Evolutionary conservation across 2,888 invertebrate genomes (phyloP).

Genomic region (Amphimallon solstitiale): DNA sequence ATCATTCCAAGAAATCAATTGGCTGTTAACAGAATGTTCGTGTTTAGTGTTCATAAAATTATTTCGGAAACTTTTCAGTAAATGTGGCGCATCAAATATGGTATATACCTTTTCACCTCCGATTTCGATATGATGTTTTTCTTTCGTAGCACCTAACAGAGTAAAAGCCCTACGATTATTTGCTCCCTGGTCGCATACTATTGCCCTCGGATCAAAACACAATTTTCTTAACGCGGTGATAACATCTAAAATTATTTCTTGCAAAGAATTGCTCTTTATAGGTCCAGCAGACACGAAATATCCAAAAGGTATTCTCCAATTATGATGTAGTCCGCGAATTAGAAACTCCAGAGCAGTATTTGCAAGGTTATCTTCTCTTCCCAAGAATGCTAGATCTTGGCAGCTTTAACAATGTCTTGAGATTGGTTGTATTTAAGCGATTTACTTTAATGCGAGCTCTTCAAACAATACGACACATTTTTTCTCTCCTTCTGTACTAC

Average conservation of each 20-base stretch:
- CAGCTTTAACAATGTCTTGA: constrained; percentile 39
- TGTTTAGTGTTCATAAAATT: constrained; percentile 32
- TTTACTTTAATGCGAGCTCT: constrained; percentile 45
- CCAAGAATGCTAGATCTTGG: constrained; percentile 28
- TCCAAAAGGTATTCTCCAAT: constrained; percentile 44
- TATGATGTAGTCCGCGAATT: constrained; percentile 39
- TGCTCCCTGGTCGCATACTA: constrained; percentile 46
- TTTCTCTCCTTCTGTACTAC: constrained; percentile 37
- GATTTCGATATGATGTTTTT: constrained; percentile 33
- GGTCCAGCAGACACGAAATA: constrained; percentile 41
- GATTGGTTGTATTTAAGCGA: constrained; percentile 33
- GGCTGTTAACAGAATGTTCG: constrained; percentile 31
- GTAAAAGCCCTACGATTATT: constrained; percentile 39
- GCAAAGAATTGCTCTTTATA: constrained; percentile 33
- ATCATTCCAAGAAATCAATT: constrained; percentile 38
- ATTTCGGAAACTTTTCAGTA: constrained; percentile 41
- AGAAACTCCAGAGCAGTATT: constrained; percentile 41
- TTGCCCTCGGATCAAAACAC: constrained; percentile 33
- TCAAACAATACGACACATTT: constrained; percentile 45
- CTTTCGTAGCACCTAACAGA: constrained; percentile 34
- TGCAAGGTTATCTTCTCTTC: constrained; percentile 31
- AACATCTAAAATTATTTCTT: constrained; percentile 32
- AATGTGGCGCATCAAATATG: constrained; percentile 43
- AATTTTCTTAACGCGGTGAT: constrained; percentile 32
- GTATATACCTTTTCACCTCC: constrained; percentile 35